phyloP scores from a whole-genome alignment of 2,888 invertebrate species.

The Asteroscopus sphinx region DNA sequence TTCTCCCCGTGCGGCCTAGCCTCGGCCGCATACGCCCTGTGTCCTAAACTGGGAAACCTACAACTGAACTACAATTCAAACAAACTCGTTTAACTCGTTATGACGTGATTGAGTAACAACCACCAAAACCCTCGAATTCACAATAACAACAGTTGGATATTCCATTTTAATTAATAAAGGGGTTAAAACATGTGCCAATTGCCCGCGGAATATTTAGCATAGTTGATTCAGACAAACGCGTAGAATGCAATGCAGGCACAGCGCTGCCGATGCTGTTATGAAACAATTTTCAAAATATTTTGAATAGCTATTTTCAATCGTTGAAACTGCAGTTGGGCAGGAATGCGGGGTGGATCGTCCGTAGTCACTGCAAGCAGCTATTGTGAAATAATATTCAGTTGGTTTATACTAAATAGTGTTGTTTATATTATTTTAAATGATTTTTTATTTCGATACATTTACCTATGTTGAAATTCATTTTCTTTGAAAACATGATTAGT shows the following conservation, averaged over 20 bases:
- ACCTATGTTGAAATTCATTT: neutral
- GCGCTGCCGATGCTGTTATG: slow-evolving; percentile 80
- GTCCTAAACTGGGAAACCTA: neutral
- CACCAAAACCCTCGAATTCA: slow-evolving; percentile 3
- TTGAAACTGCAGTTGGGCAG: slow-evolving; percentile 84
- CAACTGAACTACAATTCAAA: neutral
- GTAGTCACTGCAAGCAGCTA: slow-evolving; percentile 68
- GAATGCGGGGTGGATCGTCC: slow-evolving; percentile 81
- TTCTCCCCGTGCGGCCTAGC: too few relatives aligned
- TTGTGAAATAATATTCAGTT: slow-evolving; percentile 68
- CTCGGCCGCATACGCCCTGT: too few relatives aligned
- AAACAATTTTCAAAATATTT: slow-evolving; percentile 90
- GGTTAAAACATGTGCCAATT: slow-evolving; percentile 68
- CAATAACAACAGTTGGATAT: slow-evolving; percentile 18
- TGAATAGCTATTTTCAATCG: slow-evolving; percentile 89
- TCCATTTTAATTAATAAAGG: slow-evolving; percentile 58
- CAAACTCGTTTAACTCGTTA: slow-evolving; percentile 2
- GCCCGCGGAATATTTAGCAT: slow-evolving; percentile 81
- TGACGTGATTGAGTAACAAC: slow-evolving; percentile 18
- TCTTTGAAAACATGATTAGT: neutral
- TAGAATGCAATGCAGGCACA: slow-evolving; percentile 76
- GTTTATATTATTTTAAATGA: slow-evolving; percentile 41
- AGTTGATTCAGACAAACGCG: slow-evolving; percentile 75
- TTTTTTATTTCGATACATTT: slow-evolving; percentile 5
- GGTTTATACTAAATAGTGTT: slow-evolving; percentile 45